Percentiles rank a stretch among this genome's conserved stretches.
Evolutionary conservation across 2,797 vertebrate genomes (phyloP).

Genomic region (Austrolebias charrua): DNA sequence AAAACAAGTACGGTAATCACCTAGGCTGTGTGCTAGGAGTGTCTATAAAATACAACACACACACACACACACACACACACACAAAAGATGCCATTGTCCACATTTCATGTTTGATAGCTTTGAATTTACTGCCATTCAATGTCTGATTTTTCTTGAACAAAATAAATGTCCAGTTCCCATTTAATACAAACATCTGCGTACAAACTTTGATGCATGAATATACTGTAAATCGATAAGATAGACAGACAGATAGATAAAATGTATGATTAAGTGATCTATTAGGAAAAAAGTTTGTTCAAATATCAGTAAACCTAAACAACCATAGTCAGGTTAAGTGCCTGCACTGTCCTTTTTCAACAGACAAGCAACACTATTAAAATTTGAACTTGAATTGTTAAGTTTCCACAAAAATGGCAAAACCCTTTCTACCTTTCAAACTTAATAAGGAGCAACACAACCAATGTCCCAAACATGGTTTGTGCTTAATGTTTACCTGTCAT

Average conservation of each 20-base stretch:
- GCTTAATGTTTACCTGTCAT: constrained; percentile 85
- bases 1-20: not conserved
- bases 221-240: no score
- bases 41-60: not conserved
- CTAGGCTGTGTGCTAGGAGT: not conserved
- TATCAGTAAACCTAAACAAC: no score
- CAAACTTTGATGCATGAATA: not conserved
- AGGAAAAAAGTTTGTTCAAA: not conserved
- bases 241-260: no score
- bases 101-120: not conserved
- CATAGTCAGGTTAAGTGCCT: not conserved
- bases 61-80: no score
- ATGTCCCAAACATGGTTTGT: not conserved
- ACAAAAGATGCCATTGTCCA: not conserved
- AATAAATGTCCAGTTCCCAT: not conserved
- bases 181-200: not conserved
- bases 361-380: no score
- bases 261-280: no score
- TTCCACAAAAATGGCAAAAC: no score
- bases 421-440: no score
- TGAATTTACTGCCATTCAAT: not conserved
- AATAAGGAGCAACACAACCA: not conserved
- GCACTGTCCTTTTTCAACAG: not conserved
- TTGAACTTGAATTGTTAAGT: no score
- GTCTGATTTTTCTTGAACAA: not conserved